Evolutionary conservation across 2,888 invertebrate genomes (phyloP).

Genomic region (Neoaliturus tenellus): DNA sequence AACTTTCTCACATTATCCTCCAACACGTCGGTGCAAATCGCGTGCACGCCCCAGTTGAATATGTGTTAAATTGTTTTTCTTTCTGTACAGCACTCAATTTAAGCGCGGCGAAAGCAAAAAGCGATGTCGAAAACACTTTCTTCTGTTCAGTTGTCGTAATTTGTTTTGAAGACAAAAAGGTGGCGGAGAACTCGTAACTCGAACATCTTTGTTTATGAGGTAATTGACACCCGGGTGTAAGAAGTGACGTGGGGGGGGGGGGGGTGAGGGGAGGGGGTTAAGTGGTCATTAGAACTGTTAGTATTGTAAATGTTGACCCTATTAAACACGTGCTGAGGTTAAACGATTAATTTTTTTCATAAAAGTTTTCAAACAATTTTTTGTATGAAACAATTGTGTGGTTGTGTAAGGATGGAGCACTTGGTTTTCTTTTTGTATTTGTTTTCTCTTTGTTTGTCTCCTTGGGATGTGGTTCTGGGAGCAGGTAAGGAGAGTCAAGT

Average conservation of each 20-base stretch:
- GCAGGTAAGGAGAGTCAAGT: too few species aligned
- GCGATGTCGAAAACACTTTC: constrained; percentile 12
- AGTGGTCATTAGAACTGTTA: too few species aligned
- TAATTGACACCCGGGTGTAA: background rate
- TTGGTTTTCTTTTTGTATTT: too few species aligned
- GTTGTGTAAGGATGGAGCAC: too few species aligned
- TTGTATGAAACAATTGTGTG: too few species aligned
- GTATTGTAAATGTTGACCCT: too few species aligned
- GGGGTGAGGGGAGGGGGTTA: too few species aligned
- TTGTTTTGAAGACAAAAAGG: constrained; percentile 37
- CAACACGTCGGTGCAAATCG: background rate
- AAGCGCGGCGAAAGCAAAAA: constrained; percentile 13
- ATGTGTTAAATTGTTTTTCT: constrained; percentile 31
- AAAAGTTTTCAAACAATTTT: too few species aligned
- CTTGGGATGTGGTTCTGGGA: too few species aligned
- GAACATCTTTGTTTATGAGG: constrained; percentile 38
- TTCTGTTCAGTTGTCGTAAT: constrained; percentile 11
- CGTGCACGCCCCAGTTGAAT: background rate
- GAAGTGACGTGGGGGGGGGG: background rate
- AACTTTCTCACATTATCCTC: background rate
- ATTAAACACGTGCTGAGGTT: too few species aligned
- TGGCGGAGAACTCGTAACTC: background rate
- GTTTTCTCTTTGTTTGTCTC: too few species aligned
- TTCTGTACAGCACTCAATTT: background rate
- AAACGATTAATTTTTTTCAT: too few species aligned